These are phyloP conservation scores for Malurus leucopterus DNA, from an alignment of 2,797 vertebrate genomes.

Conservation along the genomic window DNA sequence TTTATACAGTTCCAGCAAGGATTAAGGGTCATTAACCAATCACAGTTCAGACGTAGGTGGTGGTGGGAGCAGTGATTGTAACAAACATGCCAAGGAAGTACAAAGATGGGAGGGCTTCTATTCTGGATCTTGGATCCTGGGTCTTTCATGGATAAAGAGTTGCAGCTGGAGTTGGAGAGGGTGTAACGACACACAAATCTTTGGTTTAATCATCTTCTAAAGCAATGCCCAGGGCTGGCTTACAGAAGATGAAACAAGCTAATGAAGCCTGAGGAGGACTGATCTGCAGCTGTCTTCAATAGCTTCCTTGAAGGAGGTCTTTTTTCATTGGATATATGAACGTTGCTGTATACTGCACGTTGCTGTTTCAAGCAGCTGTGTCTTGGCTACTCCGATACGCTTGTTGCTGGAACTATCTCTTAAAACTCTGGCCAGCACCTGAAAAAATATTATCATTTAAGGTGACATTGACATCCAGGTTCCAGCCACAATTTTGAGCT, in stretches of 20 bases:
- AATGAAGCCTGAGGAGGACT: slow-evolving; percentile 19
- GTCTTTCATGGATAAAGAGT: slow-evolving; percentile 7
- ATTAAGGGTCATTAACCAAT: neutral
- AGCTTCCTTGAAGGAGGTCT: slow-evolving; percentile 19
- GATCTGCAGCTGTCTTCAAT: slow-evolving; percentile 14
- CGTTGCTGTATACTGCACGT: neutral
- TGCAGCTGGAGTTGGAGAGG: slow-evolving; percentile 7
- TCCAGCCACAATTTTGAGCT: neutral
- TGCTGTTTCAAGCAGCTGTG: neutral
- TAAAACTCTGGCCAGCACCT: slow-evolving; percentile 16
- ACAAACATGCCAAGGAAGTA: neutral
- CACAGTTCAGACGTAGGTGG: neutral
- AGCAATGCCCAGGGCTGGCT: slow-evolving; percentile 20
- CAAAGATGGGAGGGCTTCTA: neutral
- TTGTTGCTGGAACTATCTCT: neutral
- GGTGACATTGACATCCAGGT: neutral
- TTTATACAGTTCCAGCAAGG: neutral
- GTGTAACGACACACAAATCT: slow-evolving; percentile 2
- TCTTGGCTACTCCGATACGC: neutral
- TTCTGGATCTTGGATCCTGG: neutral
- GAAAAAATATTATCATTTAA: slow-evolving; percentile 32
- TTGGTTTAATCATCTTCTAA: slow-evolving; percentile 10
- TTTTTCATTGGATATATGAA: neutral
- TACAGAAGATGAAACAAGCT: slow-evolving; percentile 42
- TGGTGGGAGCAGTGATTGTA: neutral